Base-by-base conservation (phyloP, 30 jellyfish, hydroid and myxozoan species). In the Mastigias papua region DNA sequence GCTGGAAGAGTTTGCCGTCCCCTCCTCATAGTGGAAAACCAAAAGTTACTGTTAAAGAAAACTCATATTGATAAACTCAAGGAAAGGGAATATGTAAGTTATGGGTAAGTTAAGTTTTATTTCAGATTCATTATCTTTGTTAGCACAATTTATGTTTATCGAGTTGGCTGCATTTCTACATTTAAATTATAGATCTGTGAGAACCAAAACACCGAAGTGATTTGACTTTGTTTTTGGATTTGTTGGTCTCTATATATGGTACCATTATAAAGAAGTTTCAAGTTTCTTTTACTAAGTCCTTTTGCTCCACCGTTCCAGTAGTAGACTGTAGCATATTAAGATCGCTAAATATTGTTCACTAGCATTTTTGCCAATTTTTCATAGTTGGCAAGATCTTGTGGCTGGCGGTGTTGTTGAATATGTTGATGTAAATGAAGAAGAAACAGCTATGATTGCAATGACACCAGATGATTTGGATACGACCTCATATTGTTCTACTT, bases 1-100 rank as follows among this genome's bases (percentile, higher is more conserved):
- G 99, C 99, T 0, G 99, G 99, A 22, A 96, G 99, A 21, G 99
- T 96, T 9, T 96, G 99, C 71, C 97, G 99, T 54, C 99, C 99
- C 1, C 67, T 96, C 57, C 96, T 96, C 66, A 96, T 96, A 49
- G 99, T 96, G 25, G 99, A 96, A 66, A 92, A 96, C 64, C 99
- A 96, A 69, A 93, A 96, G 63, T 48, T 96, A 27, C 91, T 96
- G 76, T 67, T 96, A 72, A 92, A 92, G 86, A 82, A 84, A 68
- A 92, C 96, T 17, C 99, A 96, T 61, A 92, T 96, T 51, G 99
- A 96, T 48, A 95, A 80, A 84, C 74, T 96, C 51, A 96, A 96
- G 73, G 98, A 91, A 42, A 70, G 98, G 27, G 98, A 92, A 88
- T 81, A 81, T 62, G 94, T 92, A 51, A 82, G 81, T 63, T 88